Evolutionary conservation across 2,113 vertebrate genomes (phyloP).

Genomic region (Cyphomyrus discorhynchus): DNA sequence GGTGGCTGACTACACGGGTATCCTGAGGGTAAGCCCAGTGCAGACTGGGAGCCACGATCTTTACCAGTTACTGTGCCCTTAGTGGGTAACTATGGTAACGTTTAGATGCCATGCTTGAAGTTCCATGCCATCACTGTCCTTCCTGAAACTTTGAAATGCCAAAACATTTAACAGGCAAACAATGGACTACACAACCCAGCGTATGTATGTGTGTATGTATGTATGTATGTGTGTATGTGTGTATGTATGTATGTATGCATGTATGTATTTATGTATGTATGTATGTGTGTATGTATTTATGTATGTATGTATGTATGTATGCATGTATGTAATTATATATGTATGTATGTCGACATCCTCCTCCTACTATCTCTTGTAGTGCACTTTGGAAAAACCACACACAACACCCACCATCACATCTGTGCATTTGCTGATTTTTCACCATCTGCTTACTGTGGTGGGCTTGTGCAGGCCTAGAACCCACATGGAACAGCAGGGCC

Average conservation of each 20-base stretch:
- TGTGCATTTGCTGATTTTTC: neutral
- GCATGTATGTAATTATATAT: neutral
- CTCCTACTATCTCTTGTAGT: neutral
- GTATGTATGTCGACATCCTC: neutral
- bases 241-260: too few relatives aligned
- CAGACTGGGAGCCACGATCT: neutral
- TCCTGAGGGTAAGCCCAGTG: neutral
- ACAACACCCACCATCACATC: neutral
- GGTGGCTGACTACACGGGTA: neutral
- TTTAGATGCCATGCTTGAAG: neutral
- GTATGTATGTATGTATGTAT: neutral
- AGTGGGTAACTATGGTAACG: constrained; percentile 11
- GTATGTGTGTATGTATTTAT: neutral
- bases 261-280: neutral
- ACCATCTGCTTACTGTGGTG: neutral
- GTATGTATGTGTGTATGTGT: too few relatives aligned
- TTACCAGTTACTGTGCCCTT: neutral
- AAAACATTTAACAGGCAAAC: neutral
- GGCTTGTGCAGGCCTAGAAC: neutral
- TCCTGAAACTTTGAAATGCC: neutral
- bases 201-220: neutral
- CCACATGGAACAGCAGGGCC: neutral
- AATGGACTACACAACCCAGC: neutral
- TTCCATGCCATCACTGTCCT: neutral
- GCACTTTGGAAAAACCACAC: neutral